phyloP scores from a whole-genome alignment of 2,888 invertebrate genomes.

The Noctua comes region DNA sequence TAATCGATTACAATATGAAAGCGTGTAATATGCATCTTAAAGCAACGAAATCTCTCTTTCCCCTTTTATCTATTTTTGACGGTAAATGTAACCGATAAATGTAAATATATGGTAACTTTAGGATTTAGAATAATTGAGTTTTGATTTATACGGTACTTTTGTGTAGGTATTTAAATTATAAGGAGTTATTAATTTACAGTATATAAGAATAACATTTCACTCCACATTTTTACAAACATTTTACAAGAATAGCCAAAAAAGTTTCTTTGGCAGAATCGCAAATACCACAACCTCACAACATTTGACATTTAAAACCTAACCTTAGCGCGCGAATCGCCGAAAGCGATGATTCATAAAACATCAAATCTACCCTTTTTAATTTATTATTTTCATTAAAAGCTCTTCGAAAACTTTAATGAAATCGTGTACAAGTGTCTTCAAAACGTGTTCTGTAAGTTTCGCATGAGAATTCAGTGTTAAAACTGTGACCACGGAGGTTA shows the following conservation, averaged over 20 bases:
- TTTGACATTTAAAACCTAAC: conserved; percentile 69
- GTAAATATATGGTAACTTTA: conserved; percentile 32
- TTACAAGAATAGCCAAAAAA: neutral
- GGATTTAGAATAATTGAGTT: conserved; percentile 20
- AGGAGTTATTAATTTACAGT: neutral
- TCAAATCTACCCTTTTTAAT: conserved; percentile 40
- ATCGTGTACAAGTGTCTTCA: conserved; percentile 36
- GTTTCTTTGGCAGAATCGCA: conserved; percentile 46
- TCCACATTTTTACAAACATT: no score
- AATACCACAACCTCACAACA: conserved; percentile 44
- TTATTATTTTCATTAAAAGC: conserved; percentile 26
- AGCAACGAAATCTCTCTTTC: conserved; percentile 33
- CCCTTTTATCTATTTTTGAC: conserved; percentile 31
- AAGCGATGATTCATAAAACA: conserved; percentile 44
- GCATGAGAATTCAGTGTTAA: conserved; percentile 68
- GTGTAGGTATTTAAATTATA: neutral
- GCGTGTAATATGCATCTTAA: conserved; percentile 56
- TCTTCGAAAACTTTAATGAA: conserved; percentile 10
- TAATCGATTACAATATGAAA: conserved; percentile 65
- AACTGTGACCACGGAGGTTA: conserved; percentile 54
- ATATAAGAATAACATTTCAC: neutral
- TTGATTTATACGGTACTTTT: conserved; percentile 18
- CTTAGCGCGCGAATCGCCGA: conserved; percentile 66
- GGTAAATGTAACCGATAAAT: conserved; percentile 52
- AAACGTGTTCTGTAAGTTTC: conserved; percentile 58